Percentiles rank a stretch among this genome's conserved stretches.
Conservation (phyloP, 2,113 vertebrate genomes). For the Corythornis madagascariensis region DNA sequence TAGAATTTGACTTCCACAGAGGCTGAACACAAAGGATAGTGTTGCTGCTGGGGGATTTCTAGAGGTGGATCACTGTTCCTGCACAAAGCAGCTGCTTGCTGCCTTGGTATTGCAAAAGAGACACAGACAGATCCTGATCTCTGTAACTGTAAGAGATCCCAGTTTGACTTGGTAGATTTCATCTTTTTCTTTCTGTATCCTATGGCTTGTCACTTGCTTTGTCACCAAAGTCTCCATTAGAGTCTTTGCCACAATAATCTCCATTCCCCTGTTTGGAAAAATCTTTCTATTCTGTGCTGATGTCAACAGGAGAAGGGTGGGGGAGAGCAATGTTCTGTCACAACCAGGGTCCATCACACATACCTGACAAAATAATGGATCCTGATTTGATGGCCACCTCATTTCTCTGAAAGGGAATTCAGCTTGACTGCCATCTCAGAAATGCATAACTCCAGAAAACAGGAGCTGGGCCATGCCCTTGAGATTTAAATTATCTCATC, state of each 20-base stretch:
- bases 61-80: constrained; percentile 59
- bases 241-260: constrained; percentile 37
- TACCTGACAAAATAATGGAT: not conserved
- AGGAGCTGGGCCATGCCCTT: not conserved
- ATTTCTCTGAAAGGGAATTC: constrained; percentile 40
- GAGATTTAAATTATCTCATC: constrained; percentile 46
- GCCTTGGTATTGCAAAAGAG: constrained; percentile 53
- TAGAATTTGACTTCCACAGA: constrained; percentile 34
- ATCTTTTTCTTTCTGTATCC: constrained; percentile 15
- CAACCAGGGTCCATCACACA: not conserved
- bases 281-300: not conserved
- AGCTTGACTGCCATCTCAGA: constrained; percentile 19
- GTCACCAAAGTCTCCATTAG: not conserved
- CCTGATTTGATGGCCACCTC: not conserved
- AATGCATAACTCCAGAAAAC: constrained; percentile 19
- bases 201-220: not conserved
- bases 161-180: not conserved
- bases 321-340: not conserved
- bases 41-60: constrained; percentile 65
- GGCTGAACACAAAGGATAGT: not conserved
- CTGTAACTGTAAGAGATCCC: not conserved
- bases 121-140: not conserved
- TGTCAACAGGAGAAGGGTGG: not conserved
- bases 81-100: constrained; percentile 50
- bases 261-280: constrained; percentile 14